A percentile compares a stretch with the other conserved stretches of the same genome.
Evolutionary conservation across 64 coral and sea anemone species (phyloP).

Genomic region (Stylophora pistillata): DNA sequence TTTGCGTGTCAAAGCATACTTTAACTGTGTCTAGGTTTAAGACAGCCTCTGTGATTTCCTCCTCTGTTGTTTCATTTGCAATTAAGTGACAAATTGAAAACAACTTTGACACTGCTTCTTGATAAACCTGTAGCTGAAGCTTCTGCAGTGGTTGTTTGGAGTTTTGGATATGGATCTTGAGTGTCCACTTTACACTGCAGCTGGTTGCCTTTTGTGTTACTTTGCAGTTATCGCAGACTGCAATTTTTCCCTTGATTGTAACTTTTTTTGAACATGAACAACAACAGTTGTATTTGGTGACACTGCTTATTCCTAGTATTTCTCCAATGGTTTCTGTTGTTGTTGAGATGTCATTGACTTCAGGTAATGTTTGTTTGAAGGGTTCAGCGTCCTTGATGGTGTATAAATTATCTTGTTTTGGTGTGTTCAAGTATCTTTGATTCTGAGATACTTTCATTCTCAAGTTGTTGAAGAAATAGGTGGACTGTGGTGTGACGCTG

Average conservation of each 20-base stretch:
- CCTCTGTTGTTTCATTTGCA: slow-evolving; percentile 34
- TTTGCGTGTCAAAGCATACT: too few relatives aligned
- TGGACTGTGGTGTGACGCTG: slow-evolving; percentile 62
- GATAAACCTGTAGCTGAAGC: slow-evolving; percentile 40
- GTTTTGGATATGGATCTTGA: slow-evolving; percentile 52
- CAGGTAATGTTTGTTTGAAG: slow-evolving; percentile 40
- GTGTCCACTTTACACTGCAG: slow-evolving; percentile 59
- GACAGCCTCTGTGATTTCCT: slow-evolving; percentile 23
- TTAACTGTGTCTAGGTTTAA: not conserved
- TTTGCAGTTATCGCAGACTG: slow-evolving; percentile 63
- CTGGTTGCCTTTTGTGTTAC: slow-evolving; percentile 62
- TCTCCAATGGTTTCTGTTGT: slow-evolving; percentile 61
- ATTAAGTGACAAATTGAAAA: slow-evolving; percentile 47
- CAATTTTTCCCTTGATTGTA: slow-evolving; percentile 66
- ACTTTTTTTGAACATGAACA: slow-evolving; percentile 68
- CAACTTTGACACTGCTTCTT: slow-evolving; percentile 39
- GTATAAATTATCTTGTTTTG: slow-evolving; percentile 82
- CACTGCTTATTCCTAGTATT: slow-evolving; percentile 64
- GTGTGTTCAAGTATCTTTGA: slow-evolving; percentile 81
- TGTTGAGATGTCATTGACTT: slow-evolving; percentile 58
- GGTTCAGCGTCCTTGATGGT: slow-evolving; percentile 49
- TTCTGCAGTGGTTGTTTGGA: slow-evolving; percentile 33
- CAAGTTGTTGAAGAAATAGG: slow-evolving; percentile 76
- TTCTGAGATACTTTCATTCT: slow-evolving; percentile 57
- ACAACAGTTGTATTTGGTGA: slow-evolving; percentile 53